A percentile compares a stretch with the other conserved stretches of the same genome.
Evolutionary conservation across 92 coral and sea anemone species (phyloP).

Genomic region (Montipora capitata): DNA sequence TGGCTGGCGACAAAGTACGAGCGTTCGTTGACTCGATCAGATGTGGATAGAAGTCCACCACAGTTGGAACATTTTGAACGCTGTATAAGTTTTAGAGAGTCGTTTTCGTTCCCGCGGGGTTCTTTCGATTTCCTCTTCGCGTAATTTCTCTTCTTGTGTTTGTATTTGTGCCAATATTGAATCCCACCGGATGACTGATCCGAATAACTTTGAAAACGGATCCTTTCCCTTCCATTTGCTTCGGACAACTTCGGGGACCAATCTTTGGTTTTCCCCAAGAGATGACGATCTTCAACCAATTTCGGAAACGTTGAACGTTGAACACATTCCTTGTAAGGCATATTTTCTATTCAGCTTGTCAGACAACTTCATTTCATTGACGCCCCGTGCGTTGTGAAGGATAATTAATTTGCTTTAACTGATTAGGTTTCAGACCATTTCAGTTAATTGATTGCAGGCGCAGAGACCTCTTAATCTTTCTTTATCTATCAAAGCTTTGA

Average conservation of each 20-base stretch:
- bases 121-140: constrained; percentile 7
- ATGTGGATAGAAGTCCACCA: constrained; percentile 74
- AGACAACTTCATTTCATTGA: neutral
- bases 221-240: constrained; percentile 68
- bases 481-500: too few relatives aligned
- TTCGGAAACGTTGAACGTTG: constrained; percentile 40
- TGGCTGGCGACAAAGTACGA: constrained; percentile 19
- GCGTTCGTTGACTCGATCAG: constrained; percentile 49
- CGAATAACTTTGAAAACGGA: constrained; percentile 51
- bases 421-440: neutral
- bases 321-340: constrained; percentile 38
- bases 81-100: constrained; percentile 8
- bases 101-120: neutral
- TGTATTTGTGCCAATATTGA: constrained; percentile 87
- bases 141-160: constrained; percentile 22
- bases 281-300: constrained; percentile 25
- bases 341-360: neutral
- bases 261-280: constrained; percentile 28
- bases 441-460: neutral
- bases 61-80: constrained; percentile 72
- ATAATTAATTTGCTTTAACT: neutral
- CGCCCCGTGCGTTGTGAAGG: neutral
- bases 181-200: constrained; percentile 82
- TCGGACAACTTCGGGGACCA: constrained; percentile 82
- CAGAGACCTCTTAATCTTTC: neutral